These are phyloP conservation scores for Panagrolaimus sp. DNA, from an alignment of 1,140 invertebrate genomes.

Conservation along the genomic window DNA sequence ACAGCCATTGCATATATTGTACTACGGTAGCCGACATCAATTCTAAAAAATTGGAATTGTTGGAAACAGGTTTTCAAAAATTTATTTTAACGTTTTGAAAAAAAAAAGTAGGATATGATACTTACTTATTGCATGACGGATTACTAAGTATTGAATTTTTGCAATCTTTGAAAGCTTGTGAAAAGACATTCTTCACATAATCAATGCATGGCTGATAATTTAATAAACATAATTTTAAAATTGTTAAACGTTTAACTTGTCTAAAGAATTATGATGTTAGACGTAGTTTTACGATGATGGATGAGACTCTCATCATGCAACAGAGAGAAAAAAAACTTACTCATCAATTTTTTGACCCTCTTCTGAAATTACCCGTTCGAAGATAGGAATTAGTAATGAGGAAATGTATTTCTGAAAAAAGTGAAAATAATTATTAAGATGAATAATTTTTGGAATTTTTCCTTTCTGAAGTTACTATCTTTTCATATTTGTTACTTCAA, in stretches of 20 bases:
- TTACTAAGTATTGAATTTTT: no score
- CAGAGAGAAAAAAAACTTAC: neutral
- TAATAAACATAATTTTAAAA: neutral
- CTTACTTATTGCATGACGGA: constrained; percentile 6
- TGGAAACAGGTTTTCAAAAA: no score
- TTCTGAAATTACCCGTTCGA: neutral
- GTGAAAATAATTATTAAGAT: no score
- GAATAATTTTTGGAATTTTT: no score
- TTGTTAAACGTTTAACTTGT: neutral
- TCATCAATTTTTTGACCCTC: neutral
- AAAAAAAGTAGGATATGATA: no score
- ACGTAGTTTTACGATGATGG: neutral
- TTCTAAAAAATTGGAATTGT: neutral
- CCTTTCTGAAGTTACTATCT: no score
- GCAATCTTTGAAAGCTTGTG: neutral
- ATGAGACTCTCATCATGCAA: no score
- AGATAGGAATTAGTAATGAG: no score
- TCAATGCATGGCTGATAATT: neutral
- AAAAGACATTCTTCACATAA: neutral
- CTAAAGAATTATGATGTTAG: neutral
- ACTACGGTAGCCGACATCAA: neutral
- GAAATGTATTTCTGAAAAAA: no score
- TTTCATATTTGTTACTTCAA: no score
- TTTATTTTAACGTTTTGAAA: no score
- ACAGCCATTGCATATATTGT: neutral